phyloP scores from a whole-genome alignment of 2,113 vertebrate species.

The Catharus minimus region DNA sequence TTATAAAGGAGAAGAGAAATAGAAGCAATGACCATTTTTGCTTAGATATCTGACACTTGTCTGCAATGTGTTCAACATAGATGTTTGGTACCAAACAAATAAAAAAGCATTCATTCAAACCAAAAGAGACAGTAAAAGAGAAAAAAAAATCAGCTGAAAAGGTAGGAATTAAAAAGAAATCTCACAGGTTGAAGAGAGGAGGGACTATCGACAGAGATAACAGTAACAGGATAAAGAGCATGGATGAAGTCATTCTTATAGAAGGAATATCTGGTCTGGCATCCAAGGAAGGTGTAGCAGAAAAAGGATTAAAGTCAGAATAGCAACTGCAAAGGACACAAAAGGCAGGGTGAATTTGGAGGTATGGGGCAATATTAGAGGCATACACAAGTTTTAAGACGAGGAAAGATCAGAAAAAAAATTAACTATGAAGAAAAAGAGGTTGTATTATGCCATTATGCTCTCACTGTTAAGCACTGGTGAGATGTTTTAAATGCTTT shows the following conservation, averaged over 20 bases:
- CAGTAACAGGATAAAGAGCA: neutral
- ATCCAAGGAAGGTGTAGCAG: neutral
- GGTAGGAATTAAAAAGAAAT: neutral
- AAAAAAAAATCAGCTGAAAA: neutral
- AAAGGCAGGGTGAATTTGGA: neutral
- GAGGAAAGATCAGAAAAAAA: neutral
- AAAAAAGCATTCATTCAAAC: neutral
- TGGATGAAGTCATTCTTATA: neutral
- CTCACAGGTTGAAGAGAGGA: neutral
- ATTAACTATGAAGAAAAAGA: neutral
- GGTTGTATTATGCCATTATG: neutral
- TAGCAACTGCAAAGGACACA: neutral
- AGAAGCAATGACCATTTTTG: neutral
- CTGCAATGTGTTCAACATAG: neutral
- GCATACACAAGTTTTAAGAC: neutral
- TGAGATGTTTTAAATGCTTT: neutral
- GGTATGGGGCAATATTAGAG: neutral
- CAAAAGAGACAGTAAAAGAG: neutral
- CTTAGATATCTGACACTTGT: neutral
- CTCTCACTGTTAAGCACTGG: neutral
- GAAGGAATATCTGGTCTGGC: neutral
- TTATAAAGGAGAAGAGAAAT: neutral
- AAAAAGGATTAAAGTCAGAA: neutral
- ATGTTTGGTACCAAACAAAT: neutral
- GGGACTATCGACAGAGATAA: neutral